Base-by-base conservation (phyloP, 2,113 vertebrate genomes). In the Piaya cayana region DNA sequence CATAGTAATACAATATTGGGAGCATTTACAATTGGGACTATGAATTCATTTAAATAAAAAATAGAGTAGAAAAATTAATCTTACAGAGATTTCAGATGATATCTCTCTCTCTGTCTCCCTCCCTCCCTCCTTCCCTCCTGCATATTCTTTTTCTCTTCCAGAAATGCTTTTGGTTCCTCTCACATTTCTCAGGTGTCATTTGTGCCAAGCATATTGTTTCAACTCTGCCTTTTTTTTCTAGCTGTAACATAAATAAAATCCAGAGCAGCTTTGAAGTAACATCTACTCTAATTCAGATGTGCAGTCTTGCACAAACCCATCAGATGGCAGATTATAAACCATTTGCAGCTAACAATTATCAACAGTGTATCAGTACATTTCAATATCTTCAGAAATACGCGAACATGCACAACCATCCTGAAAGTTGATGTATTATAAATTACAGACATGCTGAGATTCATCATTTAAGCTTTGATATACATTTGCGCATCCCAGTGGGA, bases 361-460 rank as follows among this genome's bases (percentile, higher is more conserved):
- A 26, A 34, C 3, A 9, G 15, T 43, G 27, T 53, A 71, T 29
- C 26, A 43, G 52, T 36, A 47, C 22, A 21, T 55, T 81, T 34
- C 21, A 37, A 17, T 23, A 60, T 32, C 39, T 79, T 63, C 49
- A 80, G 63, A 64, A 72, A 72, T 19, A 10, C 15, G 36, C 45
- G 27, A 25, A 58, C 5, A 5, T n/a, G 15, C 19, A 82, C 52
- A 89, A 42, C 42, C 9, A 45, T 5, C 18, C 25, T 58, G 8
- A 18, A 69, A 65, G 25, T 2, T 58, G 39, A 69, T 65, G 29
- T 4, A 72, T 34, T 14, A 64, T 52, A 52, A 81, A 84, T 69
- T 76, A 63, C 36, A 88, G 22, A 53, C 22, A 37, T 0, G 0
- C 2, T 47, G 47, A 76, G 15, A 76, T 5, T 1, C 26, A 53